Evolutionary conservation across 92 coral and sea anemone genomes (phyloP), one percentile per base, ranked within the genome.

Genomic region (Siderastrea radians): DNA sequence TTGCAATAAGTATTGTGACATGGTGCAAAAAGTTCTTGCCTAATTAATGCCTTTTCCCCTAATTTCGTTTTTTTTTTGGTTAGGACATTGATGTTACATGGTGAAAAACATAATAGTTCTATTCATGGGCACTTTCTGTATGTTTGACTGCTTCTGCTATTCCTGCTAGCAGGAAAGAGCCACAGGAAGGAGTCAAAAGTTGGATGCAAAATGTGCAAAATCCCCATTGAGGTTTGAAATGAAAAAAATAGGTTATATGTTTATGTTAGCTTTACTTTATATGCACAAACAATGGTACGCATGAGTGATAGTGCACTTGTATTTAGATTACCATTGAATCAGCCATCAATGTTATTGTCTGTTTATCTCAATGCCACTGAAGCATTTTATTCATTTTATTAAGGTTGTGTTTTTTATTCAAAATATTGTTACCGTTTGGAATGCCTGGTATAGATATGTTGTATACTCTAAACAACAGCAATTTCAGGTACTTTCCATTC

Each of bases 1-100:
- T 57, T 93, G 94, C 80, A 93, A 87, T 84, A 80, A 62, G 81
- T 90, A 86, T 88, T 93, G 94, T 75, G 81, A 93, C 63, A 82
- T 86, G 79, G 81, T 93, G 85, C 62, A 49, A 80, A 80, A 67
- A 65, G 65, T 67, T 80, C 65, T 80, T 66, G 75, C 63, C 75
- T 80, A 80, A 66, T 80, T 66, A 80, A 66, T 68, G 74, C 84
- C 84, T 66, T 68, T 68, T 66, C 75, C 74, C 63, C 84, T 51
- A 80, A 80, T 80, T 68, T 66, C 74, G 66, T 67, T 66, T 51
- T 75, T 55, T 53, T 55, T 80, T 80, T 80, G 84, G 84, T 80
- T 80, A 75, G 84, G 75, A 80, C 75, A 80, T 72, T 46, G 80
- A 75, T 75, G 64, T 75, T 53, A 75, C 80, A 75, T 75, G 55